Percentiles rank a stretch among this genome's conserved stretches.
Conservation (phyloP, 2,888 invertebrate species). For the Periphyllus acericola region DNA sequence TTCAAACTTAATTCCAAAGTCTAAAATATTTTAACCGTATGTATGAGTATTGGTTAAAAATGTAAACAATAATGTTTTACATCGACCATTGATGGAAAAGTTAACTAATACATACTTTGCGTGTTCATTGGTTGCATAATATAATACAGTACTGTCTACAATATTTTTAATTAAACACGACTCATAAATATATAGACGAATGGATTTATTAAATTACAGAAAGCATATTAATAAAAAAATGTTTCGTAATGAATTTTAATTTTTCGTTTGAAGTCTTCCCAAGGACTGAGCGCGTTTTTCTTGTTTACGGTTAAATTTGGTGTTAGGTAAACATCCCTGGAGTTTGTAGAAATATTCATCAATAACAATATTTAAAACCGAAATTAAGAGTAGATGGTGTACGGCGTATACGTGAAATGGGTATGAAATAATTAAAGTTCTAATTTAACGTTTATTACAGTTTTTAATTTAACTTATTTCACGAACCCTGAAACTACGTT, state of each 20-base stretch:
- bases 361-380: not conserved
- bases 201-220: not conserved
- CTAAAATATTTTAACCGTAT: not conserved
- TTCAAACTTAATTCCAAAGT: not conserved
- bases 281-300: no score
- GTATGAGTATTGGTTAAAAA: not conserved
- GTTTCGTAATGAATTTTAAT: no score
- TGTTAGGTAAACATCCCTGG: not conserved
- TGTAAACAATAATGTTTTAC: not conserved
- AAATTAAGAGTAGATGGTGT: not conserved
- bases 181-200: not conserved
- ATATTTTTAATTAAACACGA: no score
- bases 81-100: not conserved
- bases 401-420: not conserved
- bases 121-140: not conserved
- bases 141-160: no score
- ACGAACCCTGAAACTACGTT: not conserved
- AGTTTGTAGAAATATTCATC: not conserved
- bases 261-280: not conserved
- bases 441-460: not conserved
- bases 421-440: not conserved
- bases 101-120: not conserved
- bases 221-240: not conserved
- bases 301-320: not conserved
- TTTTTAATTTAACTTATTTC: constrained; percentile 6